These are phyloP conservation scores for Drosophila cracens DNA, from an alignment of 2,888 invertebrate genomes.

Conservation along the genomic window DNA sequence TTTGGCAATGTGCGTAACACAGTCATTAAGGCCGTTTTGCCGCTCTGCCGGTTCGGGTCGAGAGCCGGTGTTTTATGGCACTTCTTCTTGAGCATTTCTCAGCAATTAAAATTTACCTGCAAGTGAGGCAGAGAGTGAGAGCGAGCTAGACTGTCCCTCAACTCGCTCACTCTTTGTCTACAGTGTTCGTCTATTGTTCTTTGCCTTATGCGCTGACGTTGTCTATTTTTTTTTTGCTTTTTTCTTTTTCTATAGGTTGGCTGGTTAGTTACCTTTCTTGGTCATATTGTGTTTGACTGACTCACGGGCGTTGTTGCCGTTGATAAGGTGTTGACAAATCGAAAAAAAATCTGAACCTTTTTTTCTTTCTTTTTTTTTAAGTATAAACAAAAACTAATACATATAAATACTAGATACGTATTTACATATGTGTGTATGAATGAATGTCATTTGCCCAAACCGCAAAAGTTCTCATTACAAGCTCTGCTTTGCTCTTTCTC, in stretches of 20 bases:
- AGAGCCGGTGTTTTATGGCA: conserved; percentile 64
- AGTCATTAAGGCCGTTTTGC: conserved; percentile 72
- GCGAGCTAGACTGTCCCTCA: not conserved
- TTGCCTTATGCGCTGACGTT: conserved; percentile 52
- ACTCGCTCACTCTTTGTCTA: conserved; percentile 21
- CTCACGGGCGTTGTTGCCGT: conserved; percentile 62
- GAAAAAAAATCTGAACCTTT: conserved; percentile 54
- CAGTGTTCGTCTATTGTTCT: conserved; percentile 46
- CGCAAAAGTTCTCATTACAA: conserved; percentile 54
- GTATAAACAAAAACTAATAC: conserved; percentile 26
- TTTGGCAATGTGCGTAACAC: conserved; percentile 28
- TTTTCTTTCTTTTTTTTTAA: not conserved
- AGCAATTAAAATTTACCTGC: conserved; percentile 59
- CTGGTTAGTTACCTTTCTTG: conserved; percentile 71
- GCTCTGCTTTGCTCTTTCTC: conserved; percentile 11
- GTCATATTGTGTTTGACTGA: conserved; percentile 63
- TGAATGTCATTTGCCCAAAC: conserved; percentile 33
- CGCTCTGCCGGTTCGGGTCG: conserved; percentile 42
- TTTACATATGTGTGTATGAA: not conserved
- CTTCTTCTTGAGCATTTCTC: conserved; percentile 47
- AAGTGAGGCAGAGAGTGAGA: not conserved
- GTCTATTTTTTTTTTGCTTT: conserved; percentile 57
- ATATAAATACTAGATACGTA: conserved; percentile 3
- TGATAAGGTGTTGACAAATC: conserved; percentile 66
- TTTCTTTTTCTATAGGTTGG: conserved; percentile 35